Evolutionary conservation across 2,797 vertebrate species (phyloP).

Genomic region (Siniperca undulata): DNA sequence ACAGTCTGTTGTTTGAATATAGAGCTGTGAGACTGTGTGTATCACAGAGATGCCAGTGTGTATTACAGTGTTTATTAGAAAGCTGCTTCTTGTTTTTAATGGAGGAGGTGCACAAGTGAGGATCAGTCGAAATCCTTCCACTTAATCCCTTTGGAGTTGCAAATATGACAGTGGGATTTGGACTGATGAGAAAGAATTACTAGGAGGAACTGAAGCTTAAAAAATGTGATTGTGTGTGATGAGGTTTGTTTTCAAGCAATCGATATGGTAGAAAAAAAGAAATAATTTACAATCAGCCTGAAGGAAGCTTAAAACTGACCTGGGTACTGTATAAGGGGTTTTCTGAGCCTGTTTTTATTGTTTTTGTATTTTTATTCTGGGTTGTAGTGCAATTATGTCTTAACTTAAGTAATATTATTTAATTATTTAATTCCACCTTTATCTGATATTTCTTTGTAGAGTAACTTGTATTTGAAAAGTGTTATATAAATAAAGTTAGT

Average conservation of each 20-base stretch:
- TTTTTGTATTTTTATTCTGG: too few species aligned
- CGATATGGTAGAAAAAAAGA: background rate
- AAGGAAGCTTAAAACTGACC: background rate
- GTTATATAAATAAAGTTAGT: too few species aligned
- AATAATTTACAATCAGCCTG: background rate
- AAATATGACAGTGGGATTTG: conserved; percentile 36
- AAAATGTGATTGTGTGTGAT: conserved; percentile 1
- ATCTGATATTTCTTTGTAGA: too few species aligned
- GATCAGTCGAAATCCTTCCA: conserved; percentile 41
- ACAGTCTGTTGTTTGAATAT: background rate
- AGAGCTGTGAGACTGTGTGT: conserved; percentile 19
- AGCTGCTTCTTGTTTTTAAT: conserved; percentile 42
- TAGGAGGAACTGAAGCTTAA: background rate
- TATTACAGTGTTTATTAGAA: conserved; percentile 27
- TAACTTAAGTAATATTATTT: too few species aligned
- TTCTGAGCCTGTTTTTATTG: too few species aligned
- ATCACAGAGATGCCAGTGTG: conserved; percentile 4
- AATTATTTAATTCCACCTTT: too few species aligned
- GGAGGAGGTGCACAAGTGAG: conserved; percentile 10
- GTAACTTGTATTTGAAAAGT: too few species aligned
- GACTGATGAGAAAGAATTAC: background rate
- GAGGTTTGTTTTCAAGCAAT: background rate
- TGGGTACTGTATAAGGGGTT: too few species aligned
- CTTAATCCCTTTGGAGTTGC: conserved; percentile 31
- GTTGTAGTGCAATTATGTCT: too few species aligned